Base-by-base conservation (phyloP, 1,140 invertebrate genomes). In the Bombus breviceps region DNA sequence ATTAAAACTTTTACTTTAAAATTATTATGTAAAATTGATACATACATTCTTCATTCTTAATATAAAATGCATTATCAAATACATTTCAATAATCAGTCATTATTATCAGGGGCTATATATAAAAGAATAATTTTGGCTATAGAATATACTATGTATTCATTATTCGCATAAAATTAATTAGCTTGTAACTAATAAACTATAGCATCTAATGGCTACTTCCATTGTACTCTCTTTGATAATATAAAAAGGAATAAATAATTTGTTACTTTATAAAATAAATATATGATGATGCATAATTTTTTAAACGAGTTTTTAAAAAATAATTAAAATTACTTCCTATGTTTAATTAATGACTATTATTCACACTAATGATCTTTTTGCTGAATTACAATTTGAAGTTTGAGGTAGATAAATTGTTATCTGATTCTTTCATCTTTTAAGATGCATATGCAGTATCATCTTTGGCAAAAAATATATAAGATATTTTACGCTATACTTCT, bases 211-310 rank as follows among this genome's bases (percentile, higher is more conserved):
- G 34, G 18, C 32, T 68, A 74, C 12, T 41, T 57, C 68, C 18
- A 66, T 69, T 83, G 64, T 85, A 81, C 28, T 85, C 59, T 85
- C 78, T 81, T 81, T 81, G 83, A 71, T 53, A 74, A n/a, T 68
- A 12, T 72, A 32, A 53, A 62, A 43, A 47, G 13, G 22, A 72
- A 85, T 80, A 80, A 85, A 72, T 79, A 80, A 43, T 59, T 28
- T 37, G 1, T n/a, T 37, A 74, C 34, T 15, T 3, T 66, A 28
- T 74, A 57, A 73, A 81, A 85, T 81, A 72, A 37, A 79, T 79
- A 64, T n/a, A 37, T 66, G 18, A 32, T 6, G 12, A 81, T 34
- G 22, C 6, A 43, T 71, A 43, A 37, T 66, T 66, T 25, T 22
- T n/a, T 47, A 37, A 37, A 47, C 18, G 5, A 37, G 1, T 34